These are phyloP conservation scores for Mastomys natalensis DNA, from an alignment of 2,113 vertebrate species.

Conservation along the genomic window DNA sequence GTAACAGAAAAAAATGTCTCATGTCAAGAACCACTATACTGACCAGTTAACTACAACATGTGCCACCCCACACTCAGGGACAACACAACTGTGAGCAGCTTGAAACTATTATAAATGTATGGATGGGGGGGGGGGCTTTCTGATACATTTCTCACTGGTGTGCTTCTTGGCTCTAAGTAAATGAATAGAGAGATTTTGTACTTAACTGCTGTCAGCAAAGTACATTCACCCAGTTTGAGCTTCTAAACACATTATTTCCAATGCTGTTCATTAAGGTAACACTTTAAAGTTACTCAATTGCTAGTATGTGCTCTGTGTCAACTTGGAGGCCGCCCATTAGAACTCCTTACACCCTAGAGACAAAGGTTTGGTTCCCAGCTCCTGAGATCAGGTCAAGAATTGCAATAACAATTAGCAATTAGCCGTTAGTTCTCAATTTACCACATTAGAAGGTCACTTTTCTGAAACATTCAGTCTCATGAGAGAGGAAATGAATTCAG, in stretches of 20 bases:
- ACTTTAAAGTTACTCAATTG: slow-evolving; percentile 84
- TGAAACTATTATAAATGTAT: slow-evolving; percentile 85
- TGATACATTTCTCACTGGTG: slow-evolving; percentile 78
- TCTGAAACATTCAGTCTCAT: slow-evolving; percentile 75
- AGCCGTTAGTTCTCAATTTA: slow-evolving; percentile 84
- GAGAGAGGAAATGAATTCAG: slow-evolving; percentile 52
- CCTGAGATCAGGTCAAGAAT: slow-evolving; percentile 85
- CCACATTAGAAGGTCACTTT: slow-evolving; percentile 80
- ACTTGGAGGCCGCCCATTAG: slow-evolving; percentile 74
- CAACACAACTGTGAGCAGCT: slow-evolving; percentile 86
- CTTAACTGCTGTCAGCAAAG: slow-evolving; percentile 82
- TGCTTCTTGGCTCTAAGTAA: slow-evolving; percentile 83
- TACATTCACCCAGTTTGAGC: slow-evolving; percentile 76
- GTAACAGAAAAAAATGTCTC: slow-evolving; percentile 84
- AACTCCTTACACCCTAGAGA: slow-evolving; percentile 85
- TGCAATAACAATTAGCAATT: slow-evolving; percentile 87
- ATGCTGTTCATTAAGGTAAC: slow-evolving; percentile 81
- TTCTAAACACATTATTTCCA: slow-evolving; percentile 81
- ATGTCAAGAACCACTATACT: slow-evolving; percentile 87
- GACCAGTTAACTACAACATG: slow-evolving; percentile 87
- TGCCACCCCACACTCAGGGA: slow-evolving; percentile 83
- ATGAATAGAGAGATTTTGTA: slow-evolving; percentile 80
- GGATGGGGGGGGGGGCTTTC: slow-evolving; percentile 77
- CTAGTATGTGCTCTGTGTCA: slow-evolving; percentile 79
- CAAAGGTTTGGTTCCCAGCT: slow-evolving; percentile 83